Base-by-base conservation (phyloP, 2,113 vertebrate species). In the Orientallactaga bullata region DNA sequence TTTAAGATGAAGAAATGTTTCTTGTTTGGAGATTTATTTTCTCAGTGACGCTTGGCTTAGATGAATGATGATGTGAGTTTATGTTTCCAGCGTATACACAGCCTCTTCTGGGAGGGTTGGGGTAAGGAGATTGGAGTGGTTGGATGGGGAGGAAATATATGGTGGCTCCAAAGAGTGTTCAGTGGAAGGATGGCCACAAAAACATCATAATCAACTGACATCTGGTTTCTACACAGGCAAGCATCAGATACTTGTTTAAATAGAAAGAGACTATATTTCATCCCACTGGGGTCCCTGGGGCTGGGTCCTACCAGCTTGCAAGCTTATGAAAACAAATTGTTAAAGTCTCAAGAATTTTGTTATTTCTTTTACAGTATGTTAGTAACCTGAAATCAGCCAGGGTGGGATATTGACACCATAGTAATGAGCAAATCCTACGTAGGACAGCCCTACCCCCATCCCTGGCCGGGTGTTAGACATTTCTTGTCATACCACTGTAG, bases 1-100 rank as follows among this genome's bases (percentile, higher is more conserved):
- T 90, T 95, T 60, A 93, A 94, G 82, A 95, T 95, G 95, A 95
- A 86, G 95, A 88, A 94, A 95, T 92, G 93, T 89, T 96, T 95
- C 96, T 93, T 92, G 95, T 94, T 87, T 95, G 95, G 92, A 96
- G 93, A 96, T 95, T 96, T 96, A 69, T 96, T 93, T 95, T 94
- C 95, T 92, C 96, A 96, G 55, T 95, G 94, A 96, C 84, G 96
- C 94, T 96, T 96, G 95, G 90, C 88, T 96, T 90, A 96, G 95
- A 90, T 97, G 93, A 94, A 96, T 94, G 97, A 92, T 90, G 74
- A 95, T 93, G 37, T 63, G 93, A 93, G 74, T 95, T 96, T 90
- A 94, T 93, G 93, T 90, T 95, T 94, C 82, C 65, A 65, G 81
- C 90, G 89, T 76, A 60, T 69, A 76, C 58, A n/a, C 65, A 30